A percentile compares a stretch with the other conserved stretches of the same genome.
These are phyloP conservation scores for Hemicentrotus pulcherrimus DNA, from an alignment of 35 echinoderm and acorn worm genomes.

Conservation along the genomic window DNA sequence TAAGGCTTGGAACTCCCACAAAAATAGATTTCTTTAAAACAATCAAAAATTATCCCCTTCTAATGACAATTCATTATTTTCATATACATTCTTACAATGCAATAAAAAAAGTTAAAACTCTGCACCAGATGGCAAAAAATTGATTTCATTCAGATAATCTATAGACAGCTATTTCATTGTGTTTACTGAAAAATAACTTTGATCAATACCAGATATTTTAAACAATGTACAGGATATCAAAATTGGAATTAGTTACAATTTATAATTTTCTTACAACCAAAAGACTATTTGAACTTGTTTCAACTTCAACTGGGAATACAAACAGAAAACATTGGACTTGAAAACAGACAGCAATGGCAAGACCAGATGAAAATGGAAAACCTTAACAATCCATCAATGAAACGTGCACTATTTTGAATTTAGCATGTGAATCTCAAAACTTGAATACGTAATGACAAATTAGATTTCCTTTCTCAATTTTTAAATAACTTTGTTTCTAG, in stretches of 20 bases:
- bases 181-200: neutral
- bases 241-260: neutral
- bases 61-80: neutral
- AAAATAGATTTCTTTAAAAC: conserved; percentile 14
- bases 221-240: neutral
- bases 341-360: conserved; percentile 10
- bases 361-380: conserved; percentile 18
- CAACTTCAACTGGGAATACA: neutral
- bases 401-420: neutral
- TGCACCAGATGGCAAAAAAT: neutral
- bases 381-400: neutral
- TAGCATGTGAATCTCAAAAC: neutral
- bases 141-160: neutral
- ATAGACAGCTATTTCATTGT: neutral
- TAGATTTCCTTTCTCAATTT: neutral
- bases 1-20: neutral
- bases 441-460: neutral
- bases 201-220: neutral
- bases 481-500: neutral
- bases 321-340: conserved; percentile 1
- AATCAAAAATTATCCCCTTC: neutral
- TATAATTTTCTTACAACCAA: neutral
- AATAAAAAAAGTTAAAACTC: conserved; percentile 14
- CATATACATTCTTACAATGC: neutral
- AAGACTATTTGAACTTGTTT: neutral